These are phyloP conservation scores for Eonycteris spelaea DNA, from an alignment of 2,113 vertebrate genomes.

Conservation along the genomic window DNA sequence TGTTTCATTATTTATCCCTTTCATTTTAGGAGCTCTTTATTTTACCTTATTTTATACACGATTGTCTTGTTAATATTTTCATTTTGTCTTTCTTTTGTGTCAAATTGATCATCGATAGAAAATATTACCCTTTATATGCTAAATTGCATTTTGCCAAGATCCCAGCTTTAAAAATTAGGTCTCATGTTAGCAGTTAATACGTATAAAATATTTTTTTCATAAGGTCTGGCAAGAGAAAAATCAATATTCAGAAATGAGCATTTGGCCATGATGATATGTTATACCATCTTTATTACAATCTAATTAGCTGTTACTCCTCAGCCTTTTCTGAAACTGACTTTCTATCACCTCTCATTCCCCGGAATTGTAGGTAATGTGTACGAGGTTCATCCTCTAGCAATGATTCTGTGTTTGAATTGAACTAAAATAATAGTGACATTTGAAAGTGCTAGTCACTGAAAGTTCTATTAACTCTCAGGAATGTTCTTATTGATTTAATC, in stretches of 20 bases:
- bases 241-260: not conserved
- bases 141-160: not conserved
- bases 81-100: not conserved
- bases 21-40: not conserved
- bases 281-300: not conserved
- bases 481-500: conserved; percentile 49
- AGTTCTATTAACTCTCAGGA: conserved; percentile 40
- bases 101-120: not conserved
- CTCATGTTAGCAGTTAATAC: not conserved
- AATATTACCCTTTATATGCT: not conserved
- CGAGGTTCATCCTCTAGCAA: not conserved
- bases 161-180: not conserved
- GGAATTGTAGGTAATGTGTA: not conserved
- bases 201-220: not conserved
- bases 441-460: not conserved
- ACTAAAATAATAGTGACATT: not conserved
- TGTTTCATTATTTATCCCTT: not conserved
- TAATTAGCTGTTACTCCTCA: not conserved
- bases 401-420: not conserved
- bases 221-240: not conserved
- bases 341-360: not conserved
- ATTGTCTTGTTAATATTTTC: not conserved
- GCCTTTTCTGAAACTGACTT: not conserved
- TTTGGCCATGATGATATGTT: not conserved
- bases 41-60: not conserved